phyloP scores from a whole-genome alignment of 2,113 vertebrate genomes.

The Vidua macroura region DNA sequence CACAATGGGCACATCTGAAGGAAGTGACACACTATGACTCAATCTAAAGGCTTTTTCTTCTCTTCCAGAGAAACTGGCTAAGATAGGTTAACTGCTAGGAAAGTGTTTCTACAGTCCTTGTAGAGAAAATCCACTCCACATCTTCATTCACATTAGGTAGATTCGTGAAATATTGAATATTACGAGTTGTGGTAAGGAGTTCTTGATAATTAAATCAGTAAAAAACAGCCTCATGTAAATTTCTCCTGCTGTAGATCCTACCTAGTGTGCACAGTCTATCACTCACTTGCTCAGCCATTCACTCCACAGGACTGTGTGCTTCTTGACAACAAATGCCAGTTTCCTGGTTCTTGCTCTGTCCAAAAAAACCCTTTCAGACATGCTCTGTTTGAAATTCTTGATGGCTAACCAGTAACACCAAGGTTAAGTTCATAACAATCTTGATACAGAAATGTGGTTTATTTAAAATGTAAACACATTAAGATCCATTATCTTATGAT shows the following conservation, averaged over 20 bases:
- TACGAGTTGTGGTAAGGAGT: not conserved
- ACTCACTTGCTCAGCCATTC: not conserved
- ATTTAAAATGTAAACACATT: conserved; percentile 64
- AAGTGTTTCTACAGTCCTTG: not conserved
- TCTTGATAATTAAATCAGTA: not conserved
- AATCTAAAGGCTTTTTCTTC: not conserved
- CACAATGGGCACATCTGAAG: not conserved
- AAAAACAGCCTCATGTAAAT: not conserved
- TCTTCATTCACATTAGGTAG: not conserved
- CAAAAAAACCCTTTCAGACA: not conserved
- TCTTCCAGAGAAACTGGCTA: not conserved
- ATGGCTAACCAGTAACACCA: not conserved
- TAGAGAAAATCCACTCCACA: not conserved
- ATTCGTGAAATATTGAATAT: not conserved
- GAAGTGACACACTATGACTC: not conserved
- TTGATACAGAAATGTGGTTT: conserved; percentile 43
- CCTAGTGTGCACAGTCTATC: not conserved
- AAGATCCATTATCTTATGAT: conserved; percentile 61
- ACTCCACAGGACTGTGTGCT: not conserved
- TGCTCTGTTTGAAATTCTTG: not conserved
- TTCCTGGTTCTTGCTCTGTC: not conserved
- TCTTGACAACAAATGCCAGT: not conserved
- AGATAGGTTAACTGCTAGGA: not conserved
- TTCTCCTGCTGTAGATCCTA: not conserved
- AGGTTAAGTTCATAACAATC: conserved; percentile 47